Base-by-base conservation (phyloP, 2,113 vertebrate genomes). In the Mesitornis unicolor region DNA sequence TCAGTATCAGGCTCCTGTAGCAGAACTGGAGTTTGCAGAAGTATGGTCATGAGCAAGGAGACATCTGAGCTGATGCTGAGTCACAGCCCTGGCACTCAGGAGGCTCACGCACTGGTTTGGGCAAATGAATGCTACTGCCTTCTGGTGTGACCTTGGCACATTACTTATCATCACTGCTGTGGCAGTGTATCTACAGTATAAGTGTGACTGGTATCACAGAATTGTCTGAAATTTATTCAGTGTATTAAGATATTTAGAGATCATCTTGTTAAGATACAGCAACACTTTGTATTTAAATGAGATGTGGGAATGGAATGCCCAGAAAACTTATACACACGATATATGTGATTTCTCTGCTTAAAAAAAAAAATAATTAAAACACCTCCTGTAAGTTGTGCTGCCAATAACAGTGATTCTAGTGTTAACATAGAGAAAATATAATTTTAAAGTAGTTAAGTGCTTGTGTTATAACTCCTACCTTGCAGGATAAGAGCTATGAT, bases 111-210 rank as follows among this genome's bases (percentile, higher is more conserved):
- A 4, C 63, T 70, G 15, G 4, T 68, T 63, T 48, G 35, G 50
- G 82, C 45, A 56, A 5, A 2, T 1, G 6, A 79, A 14, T n/a
- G 48, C 19, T 31, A 4, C 68, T 0, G 1, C 38, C 25, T 26
- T 57, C 73, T 47, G 59, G 36, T 45, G 56, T 48, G 48, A 53
- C 80, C 45, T 11, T 48, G 64, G 48, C 53, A 53, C 33, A 16
- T 51, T 0, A 2, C 57, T 71, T 84, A 22, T 7, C 67, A 15
- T 36, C 9, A 1, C 18, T 68, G 35, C 25, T 24, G 2, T 63
- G 45, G 54, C 57, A 38, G 86, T 60, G 4, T 63, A 17, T 17
- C 26, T 35, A 8, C 11, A 7, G 13, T 35, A 11, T 36, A 33
- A 35, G 38, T 56, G 51, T 56, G 57, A 25, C 77, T 59, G 53